Percentiles rank a stretch among this genome's conserved stretches.
phyloP scores from a whole-genome alignment of 2,888 invertebrate genomes.

The Apotomis turbidana region DNA sequence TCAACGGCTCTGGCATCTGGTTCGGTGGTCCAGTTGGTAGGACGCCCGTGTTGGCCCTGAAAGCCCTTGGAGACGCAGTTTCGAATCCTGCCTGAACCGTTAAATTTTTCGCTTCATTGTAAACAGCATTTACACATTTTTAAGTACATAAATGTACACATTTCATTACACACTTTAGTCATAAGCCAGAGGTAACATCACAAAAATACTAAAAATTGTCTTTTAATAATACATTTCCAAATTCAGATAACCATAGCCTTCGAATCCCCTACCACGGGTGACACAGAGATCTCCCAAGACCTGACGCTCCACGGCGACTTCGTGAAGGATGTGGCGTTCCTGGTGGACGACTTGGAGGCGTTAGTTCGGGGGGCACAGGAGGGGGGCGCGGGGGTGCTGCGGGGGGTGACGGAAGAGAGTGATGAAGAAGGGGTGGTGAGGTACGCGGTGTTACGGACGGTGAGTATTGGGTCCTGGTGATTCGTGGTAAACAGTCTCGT shows the following conservation, averaged over 20 bases:
- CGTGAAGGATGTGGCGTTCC: constrained; percentile 97
- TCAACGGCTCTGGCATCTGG: too few species aligned
- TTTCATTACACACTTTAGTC: too few species aligned
- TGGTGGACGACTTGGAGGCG: constrained; percentile 94
- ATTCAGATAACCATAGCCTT: constrained; percentile 94
- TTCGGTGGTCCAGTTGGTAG: too few species aligned
- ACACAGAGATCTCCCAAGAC: constrained; percentile 87
- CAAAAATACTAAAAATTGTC: too few species aligned
- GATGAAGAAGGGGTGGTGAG: constrained; percentile 92
- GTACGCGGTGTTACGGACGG: constrained; percentile 95
- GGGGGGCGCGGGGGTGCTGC: constrained; percentile 92
- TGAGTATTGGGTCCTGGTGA: constrained; percentile 67
- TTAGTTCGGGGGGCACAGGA: constrained; percentile 92
- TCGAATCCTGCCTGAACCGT: too few species aligned
- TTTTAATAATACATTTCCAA: not conserved
- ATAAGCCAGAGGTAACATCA: too few species aligned
- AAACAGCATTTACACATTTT: too few species aligned
- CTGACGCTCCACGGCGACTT: constrained; percentile 97
- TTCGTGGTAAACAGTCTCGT: too few species aligned
- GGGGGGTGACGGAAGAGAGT: constrained; percentile 92
- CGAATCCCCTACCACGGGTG: constrained; percentile 90
- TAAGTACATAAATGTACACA: too few species aligned
- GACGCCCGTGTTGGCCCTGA: too few species aligned
- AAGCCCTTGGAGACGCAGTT: too few species aligned
- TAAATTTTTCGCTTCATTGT: too few species aligned